Base-by-base conservation (phyloP, 2,113 vertebrate species). In the Cyprinodon brontotheroides region DNA sequence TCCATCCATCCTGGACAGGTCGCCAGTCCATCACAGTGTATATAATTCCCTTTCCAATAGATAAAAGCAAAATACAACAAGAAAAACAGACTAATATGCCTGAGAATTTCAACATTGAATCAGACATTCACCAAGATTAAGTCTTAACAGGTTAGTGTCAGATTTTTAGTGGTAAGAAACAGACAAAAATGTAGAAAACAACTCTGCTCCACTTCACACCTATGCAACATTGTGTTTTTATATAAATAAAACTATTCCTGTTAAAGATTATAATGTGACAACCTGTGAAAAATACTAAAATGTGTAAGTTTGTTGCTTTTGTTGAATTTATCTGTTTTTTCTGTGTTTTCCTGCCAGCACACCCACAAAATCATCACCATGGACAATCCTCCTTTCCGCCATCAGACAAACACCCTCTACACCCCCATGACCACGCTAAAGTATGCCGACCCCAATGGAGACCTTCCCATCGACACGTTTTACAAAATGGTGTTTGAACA, bases 401-500 rank as follows among this genome's bases (percentile, higher is more conserved):
- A 97, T 80, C 95, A 96, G 91, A 96, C 95, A 6, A 96, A 96
- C 83, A 91, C 82, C 0, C 83, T 96, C 20, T 97, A 96, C 79
- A 96, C 95, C 3, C 96, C 95, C 0, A 94, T 97, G 94, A 96
- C 95, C 75, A 96, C 95, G 0, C 91, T 97, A 13, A 96, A 97
- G 73, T 96, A 96, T 0, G 95, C 94, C 3, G 95, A 97, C 87
- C 95, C 95, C 45, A 94, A 89, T 4, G 95, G 95, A 37, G 95
- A 96, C 66, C 93, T 96, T 37, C 94, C 95, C n/a, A 96, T 96
- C 36, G 95, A 96, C 41, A 95, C 87, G 11, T 96, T 97, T 91
- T 96, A 96, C 88, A 96, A 95, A 86, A 95, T 95, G 95, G 94
- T 96, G 79, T 97, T 97, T 81, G 95, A 96, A 69, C 95, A 96